These are phyloP conservation scores for Drosophila pseudoobscura DNA, from an alignment of 1,140 invertebrate genomes.

Conservation along the genomic window DNA sequence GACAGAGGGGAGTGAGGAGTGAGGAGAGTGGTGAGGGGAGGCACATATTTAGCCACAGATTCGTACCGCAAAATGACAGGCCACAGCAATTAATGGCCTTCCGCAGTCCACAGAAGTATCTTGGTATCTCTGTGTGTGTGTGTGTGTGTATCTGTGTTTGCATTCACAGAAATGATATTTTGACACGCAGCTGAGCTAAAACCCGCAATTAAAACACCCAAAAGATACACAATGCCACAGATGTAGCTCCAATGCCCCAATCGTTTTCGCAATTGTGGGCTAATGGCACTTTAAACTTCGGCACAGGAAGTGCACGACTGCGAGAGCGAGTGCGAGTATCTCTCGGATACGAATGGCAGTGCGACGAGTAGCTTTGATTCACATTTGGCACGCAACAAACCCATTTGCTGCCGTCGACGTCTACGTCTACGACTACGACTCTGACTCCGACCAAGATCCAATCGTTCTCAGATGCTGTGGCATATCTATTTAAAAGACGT, in stretches of 20 bases:
- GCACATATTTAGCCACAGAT: slow-evolving; percentile 67
- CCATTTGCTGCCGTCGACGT: slow-evolving; percentile 43
- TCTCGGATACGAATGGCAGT: slow-evolving; percentile 23
- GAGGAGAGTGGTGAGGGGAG: background rate
- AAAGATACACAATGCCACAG: slow-evolving; percentile 18
- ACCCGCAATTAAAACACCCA: slow-evolving; percentile 63
- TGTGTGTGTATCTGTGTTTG: background rate
- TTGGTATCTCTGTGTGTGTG: background rate
- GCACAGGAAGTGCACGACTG: slow-evolving; percentile 44
- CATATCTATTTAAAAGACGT: background rate
- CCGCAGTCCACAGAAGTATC: slow-evolving; percentile 12
- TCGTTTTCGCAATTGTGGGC: slow-evolving; percentile 62
- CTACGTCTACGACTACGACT: background rate
- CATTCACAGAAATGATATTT: slow-evolving; percentile 67
- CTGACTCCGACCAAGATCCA: slow-evolving; percentile 16
- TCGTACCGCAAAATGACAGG: slow-evolving; percentile 75
- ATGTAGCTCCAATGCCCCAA: no score
- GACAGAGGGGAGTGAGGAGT: background rate
- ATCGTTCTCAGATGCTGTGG: slow-evolving; percentile 1
- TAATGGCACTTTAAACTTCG: slow-evolving; percentile 76
- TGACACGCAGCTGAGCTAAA: slow-evolving; percentile 71
- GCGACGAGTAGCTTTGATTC: slow-evolving; percentile 49
- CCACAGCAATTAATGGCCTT: slow-evolving; percentile 64
- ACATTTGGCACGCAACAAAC: slow-evolving; percentile 79
- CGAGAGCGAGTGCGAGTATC: slow-evolving; percentile 11